Evolutionary conservation across 2,113 vertebrate genomes (phyloP).

Genomic region (Chamaea fasciata): DNA sequence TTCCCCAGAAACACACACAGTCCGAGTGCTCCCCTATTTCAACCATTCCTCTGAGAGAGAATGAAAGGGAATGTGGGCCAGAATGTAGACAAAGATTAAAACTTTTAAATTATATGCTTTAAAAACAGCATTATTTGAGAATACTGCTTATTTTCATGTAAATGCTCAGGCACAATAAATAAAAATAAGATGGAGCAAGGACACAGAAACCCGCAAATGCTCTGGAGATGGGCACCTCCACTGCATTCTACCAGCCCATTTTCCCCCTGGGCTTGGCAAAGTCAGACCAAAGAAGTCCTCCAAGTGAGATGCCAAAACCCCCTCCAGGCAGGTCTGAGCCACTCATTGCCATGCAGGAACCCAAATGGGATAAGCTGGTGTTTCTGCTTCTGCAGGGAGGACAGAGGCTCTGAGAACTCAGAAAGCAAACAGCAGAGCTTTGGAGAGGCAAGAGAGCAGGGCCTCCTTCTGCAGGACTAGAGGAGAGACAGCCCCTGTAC

Average conservation of each 20-base stretch:
- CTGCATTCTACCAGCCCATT: not conserved
- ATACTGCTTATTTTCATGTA: not conserved
- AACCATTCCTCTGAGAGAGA: not conserved
- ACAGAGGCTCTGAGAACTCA: not conserved
- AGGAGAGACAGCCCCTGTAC: fast-evolving
- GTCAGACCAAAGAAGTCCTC: not conserved
- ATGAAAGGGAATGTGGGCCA: not conserved
- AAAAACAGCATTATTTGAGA: not conserved
- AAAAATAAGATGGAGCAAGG: not conserved
- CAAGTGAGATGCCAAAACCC: not conserved
- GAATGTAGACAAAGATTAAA: not conserved
- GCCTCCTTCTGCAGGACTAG: not conserved
- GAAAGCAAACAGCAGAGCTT: not conserved
- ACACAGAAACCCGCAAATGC: not conserved
- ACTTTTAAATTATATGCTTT: not conserved
- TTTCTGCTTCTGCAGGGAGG: not conserved
- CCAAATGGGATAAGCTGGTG: not conserved
- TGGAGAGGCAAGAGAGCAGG: not conserved
- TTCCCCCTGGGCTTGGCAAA: not conserved
- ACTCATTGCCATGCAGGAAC: not conserved
- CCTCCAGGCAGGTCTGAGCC: not conserved
- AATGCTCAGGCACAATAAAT: fast-evolving
- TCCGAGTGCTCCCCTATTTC: not conserved
- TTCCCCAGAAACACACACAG: not conserved
- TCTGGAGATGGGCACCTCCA: not conserved